phyloP scores from a whole-genome alignment of 2,113 vertebrate species.

The Sula dactylatra region DNA sequence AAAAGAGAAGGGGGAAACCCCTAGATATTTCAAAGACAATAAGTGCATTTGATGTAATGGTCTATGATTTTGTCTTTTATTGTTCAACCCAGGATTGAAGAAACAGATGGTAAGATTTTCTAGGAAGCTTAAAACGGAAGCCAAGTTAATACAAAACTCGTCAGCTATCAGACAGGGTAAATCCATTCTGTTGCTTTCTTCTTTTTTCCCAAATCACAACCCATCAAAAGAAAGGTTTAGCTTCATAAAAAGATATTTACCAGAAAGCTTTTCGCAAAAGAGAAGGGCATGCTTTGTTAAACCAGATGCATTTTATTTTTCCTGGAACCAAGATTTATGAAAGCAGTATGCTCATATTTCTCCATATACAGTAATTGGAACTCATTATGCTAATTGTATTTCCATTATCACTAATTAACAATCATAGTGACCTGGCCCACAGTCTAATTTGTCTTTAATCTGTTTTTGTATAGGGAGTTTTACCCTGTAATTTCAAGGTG shows the following conservation, averaged over 20 bases:
- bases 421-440: slow-evolving; percentile 86
- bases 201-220: slow-evolving; percentile 44
- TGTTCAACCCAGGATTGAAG: slow-evolving; percentile 72
- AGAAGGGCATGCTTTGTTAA: slow-evolving; percentile 79
- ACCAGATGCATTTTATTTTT: slow-evolving; percentile 83
- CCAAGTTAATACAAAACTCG: slow-evolving; percentile 77
- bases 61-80: slow-evolving; percentile 72
- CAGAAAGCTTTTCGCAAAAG: slow-evolving; percentile 67
- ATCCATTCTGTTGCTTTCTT: slow-evolving; percentile 60
- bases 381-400: slow-evolving; percentile 88
- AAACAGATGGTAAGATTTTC: slow-evolving; percentile 84
- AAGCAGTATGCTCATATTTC: slow-evolving; percentile 80
- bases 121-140: slow-evolving; percentile 80
- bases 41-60: slow-evolving; percentile 69
- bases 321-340: slow-evolving; percentile 81
- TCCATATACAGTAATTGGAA: slow-evolving; percentile 84
- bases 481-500: slow-evolving; percentile 85
- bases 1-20: neutral
- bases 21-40: slow-evolving; percentile 73
- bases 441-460: slow-evolving; percentile 90
- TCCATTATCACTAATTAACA: slow-evolving; percentile 90
- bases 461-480: slow-evolving; percentile 82
- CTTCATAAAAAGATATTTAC: slow-evolving; percentile 73
- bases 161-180: slow-evolving; percentile 74
- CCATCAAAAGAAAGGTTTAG: slow-evolving; percentile 72